These are phyloP conservation scores for Tretioscincus oriximinensis DNA, from an alignment of 2,113 vertebrate genomes.

Conservation along the genomic window DNA sequence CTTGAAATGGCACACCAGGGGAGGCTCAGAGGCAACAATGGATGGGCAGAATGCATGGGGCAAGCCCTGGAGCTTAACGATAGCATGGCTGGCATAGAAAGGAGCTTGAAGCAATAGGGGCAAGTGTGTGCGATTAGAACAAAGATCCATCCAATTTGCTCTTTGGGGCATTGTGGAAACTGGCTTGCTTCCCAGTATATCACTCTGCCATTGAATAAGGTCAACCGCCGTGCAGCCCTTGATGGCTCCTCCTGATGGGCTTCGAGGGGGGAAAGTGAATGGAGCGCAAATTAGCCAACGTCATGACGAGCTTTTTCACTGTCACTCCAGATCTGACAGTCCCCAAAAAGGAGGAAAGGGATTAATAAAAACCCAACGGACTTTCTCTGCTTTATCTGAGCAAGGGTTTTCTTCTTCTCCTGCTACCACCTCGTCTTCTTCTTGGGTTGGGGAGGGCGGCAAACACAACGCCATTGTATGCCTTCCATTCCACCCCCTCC, in stretches of 20 bases:
- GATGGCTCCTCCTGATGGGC: constrained; percentile 74
- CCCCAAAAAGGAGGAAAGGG: constrained; percentile 67
- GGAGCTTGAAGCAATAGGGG: constrained; percentile 24
- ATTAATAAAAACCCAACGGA: constrained; percentile 71
- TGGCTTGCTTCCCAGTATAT: constrained; percentile 82
- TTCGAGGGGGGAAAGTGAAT: constrained; percentile 79
- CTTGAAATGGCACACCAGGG: constrained; percentile 68
- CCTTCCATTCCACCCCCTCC: not conserved
- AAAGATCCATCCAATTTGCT: constrained; percentile 83
- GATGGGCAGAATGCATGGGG: constrained; percentile 60
- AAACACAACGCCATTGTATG: not conserved
- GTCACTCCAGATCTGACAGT: constrained; percentile 76
- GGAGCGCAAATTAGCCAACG: constrained; percentile 82
- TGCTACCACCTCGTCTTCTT: not conserved
- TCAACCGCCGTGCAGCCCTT: constrained; percentile 75
- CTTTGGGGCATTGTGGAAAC: constrained; percentile 79
- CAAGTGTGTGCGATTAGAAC: constrained; percentile 63
- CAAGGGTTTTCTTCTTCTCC: constrained; percentile 42
- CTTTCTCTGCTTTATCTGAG: constrained; percentile 64
- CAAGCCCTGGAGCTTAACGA: constrained; percentile 74
- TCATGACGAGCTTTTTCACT: constrained; percentile 77
- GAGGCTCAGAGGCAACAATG: constrained; percentile 62
- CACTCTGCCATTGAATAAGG: constrained; percentile 78
- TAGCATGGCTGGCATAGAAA: constrained; percentile 69
- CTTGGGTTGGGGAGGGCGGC: too few relatives aligned